phyloP scores from a whole-genome alignment of 2,113 vertebrate genomes.

The Hylia prasina region DNA sequence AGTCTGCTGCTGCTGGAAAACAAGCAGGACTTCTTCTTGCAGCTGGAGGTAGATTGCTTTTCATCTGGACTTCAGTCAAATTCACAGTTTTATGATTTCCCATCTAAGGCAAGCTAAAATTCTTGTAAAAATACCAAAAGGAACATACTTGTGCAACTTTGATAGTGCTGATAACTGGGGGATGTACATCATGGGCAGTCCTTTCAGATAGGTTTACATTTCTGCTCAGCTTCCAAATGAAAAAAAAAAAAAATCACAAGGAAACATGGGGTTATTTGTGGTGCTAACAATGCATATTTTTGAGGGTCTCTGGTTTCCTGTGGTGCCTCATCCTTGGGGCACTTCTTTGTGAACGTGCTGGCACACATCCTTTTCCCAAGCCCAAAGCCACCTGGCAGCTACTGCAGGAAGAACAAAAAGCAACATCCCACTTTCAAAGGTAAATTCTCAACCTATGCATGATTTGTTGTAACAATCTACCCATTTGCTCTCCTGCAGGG shows the following conservation, averaged over 20 bases:
- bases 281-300: constrained; percentile 4
- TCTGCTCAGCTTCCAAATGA: neutral
- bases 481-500: neutral
- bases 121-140: neutral
- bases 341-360: neutral
- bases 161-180: neutral
- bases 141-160: neutral
- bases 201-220: neutral
- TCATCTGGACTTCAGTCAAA: neutral
- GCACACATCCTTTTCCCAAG: constrained; percentile 41
- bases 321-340: neutral
- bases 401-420: constrained; percentile 18
- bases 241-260: neutral
- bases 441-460: neutral
- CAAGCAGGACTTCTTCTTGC: neutral
- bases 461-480: neutral
- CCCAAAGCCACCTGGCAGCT: constrained; percentile 31
- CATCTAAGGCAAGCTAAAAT: neutral
- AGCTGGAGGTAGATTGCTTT: neutral
- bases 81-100: neutral
- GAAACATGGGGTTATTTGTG: neutral
- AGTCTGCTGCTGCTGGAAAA: neutral
- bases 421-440: neutral
- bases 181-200: neutral
- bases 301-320: constrained; percentile 43